Base-by-base conservation (phyloP, 2,888 invertebrate genomes). In the Eupithecia abbreviata region DNA sequence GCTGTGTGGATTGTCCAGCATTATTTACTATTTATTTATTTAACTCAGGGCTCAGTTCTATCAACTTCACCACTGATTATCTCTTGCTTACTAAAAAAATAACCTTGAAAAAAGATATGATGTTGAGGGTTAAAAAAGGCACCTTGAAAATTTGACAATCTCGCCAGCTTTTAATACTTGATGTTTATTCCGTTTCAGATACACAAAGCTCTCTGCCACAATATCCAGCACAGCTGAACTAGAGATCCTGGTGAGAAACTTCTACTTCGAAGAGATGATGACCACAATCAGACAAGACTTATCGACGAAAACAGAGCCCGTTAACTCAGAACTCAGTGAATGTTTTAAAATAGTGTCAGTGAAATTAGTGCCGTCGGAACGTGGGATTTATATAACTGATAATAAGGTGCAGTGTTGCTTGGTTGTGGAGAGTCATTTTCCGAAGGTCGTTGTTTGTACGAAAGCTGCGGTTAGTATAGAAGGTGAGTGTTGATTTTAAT, bases 181-280 rank as follows among this genome's bases (percentile, higher is more conserved):
- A 43, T 2, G 2, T 47, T 10, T 73, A 65, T 43, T 71, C 66
- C 45, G 12, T 90, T 90, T 85, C 87, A 97, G 97, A 85, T 97
- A 97, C 86, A 96, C 97, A 73, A 97, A 97, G 91, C 96, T 97
- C 76, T 97, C 98, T 89, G 97, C 97, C 71, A 96, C 97, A 75
- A 97, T 98, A 80, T 97, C 98, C 7, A 96, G 98, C 81, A 97
- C 97, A 71, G 92, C 96, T 13, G 97, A 97, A 87, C 93, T 98
- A 82, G 97, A 97, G 86, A 96, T 96, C 77, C 96, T 97, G 81
- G 96, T 96, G 84, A 96, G 97, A 86, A 96, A 96, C 84, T 96
- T 96, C 80, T 98, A 98, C 89, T 98, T 97, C 88, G 97, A 98
- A 84, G 98, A 98, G 88, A 97, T 98, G 96, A 95, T 97, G 84